Base-by-base conservation (phyloP, 1,140 invertebrate genomes). In the Neodiprion lecontei region DNA sequence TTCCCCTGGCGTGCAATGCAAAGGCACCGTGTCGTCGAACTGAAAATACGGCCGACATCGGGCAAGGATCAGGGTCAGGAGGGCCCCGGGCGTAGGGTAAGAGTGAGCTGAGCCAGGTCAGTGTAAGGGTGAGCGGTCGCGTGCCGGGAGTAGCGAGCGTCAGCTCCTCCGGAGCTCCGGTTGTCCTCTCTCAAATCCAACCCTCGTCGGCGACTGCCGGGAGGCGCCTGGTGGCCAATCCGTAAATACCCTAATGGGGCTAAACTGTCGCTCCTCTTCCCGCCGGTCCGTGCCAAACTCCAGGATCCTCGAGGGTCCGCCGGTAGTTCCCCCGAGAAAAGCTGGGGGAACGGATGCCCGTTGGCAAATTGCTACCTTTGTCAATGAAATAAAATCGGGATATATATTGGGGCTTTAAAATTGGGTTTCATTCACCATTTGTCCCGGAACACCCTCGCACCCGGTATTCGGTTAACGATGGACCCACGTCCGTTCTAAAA, bases 211-310 rank as follows among this genome's bases (percentile, higher is more conserved):
- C 53, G 11, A 61, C 53, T 61, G 53, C 48, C 61, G 40, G 28
- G 47, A 61, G 50, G 28, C 28, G 65, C 65, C 48, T 72, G n/a
- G 66, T 67, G 28, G 28, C 73, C 77, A 79, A 83, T 82, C 80
- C 80, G 85, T 86, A 85, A 87, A 86, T 86, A 86, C 81, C 82
- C 81, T 87, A 86, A 86, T 85, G 78, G 84, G 79, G 76, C 80
- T 82, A 83, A 87, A 84, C 81, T 86, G 84, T 85, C 84, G 82
- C 82, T 78, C 80, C 67, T 69, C 67, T 12, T 47, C 21, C 23
- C 12, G 61, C 12, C 21, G 67, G 67, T 21, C 8, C 17, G 5
- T 69, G 8, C 67, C 14, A 47, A 69, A 69, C 11, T 11, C 40
- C 67, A 12, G 17, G 8, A 21, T 69, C 67, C 21, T 47, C 11